phyloP scores from a whole-genome alignment of 2,888 invertebrate species.

The Phytoseiulus persimilis region DNA sequence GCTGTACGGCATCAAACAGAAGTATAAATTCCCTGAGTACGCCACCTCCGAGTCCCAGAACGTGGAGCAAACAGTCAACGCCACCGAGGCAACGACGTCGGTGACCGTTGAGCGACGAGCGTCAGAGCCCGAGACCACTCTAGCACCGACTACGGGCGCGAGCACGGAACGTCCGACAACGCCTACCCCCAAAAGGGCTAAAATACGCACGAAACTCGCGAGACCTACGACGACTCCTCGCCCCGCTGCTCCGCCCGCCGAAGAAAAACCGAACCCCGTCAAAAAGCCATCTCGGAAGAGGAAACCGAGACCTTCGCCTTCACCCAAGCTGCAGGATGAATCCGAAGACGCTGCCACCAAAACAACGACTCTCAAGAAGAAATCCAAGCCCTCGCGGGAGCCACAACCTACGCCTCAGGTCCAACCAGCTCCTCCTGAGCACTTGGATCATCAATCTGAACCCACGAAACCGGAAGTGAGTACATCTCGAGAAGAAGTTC shows the following conservation, averaged over 20 bases:
- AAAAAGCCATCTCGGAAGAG: constrained; percentile 26
- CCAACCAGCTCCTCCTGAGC: constrained; percentile 34
- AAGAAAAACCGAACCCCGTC: constrained; percentile 14
- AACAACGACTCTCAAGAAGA: neutral
- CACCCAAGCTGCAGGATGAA: constrained; percentile 9
- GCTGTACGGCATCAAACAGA: constrained; percentile 30
- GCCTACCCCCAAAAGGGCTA: constrained; percentile 13
- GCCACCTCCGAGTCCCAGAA: constrained; percentile 31
- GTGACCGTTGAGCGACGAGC: neutral
- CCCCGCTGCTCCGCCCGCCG: neutral
- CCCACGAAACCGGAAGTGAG: constrained; percentile 19
- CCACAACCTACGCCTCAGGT: neutral
- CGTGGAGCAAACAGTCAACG: neutral
- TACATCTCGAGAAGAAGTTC: neutral
- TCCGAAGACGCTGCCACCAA: neutral
- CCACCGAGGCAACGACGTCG: constrained; percentile 7
- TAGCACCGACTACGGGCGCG: neutral
- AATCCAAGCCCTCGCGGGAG: neutral
- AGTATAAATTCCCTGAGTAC: constrained; percentile 27
- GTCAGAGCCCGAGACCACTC: neutral
- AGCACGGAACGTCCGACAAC: neutral
- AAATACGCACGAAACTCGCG: constrained; percentile 15
- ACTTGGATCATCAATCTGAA: neutral
- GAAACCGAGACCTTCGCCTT: constrained; percentile 25
- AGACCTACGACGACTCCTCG: neutral